Evolutionary conservation across 2,888 invertebrate species (phyloP).

Genomic region (Microplitis manilae): DNA sequence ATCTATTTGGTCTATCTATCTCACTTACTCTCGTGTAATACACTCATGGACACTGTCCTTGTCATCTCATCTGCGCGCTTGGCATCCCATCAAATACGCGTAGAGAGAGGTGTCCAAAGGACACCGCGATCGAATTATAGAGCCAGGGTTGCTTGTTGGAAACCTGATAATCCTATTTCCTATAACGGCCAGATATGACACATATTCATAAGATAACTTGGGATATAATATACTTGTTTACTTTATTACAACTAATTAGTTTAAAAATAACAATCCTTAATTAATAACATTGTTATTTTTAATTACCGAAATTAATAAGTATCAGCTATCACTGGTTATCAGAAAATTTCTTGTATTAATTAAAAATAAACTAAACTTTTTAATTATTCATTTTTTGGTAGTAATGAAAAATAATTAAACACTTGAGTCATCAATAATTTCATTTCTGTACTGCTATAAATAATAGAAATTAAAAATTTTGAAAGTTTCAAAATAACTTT

Average conservation of each 20-base stretch:
- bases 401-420: no score
- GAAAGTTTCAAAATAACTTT: no score
- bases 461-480: no score
- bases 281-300: not conserved
- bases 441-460: no score
- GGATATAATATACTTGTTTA: slow-evolving; percentile 2
- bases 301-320: no score
- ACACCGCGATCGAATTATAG: not conserved
- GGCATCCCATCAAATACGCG: slow-evolving; percentile 23
- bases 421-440: no score
- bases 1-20: slow-evolving; percentile 34
- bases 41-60: slow-evolving; percentile 13
- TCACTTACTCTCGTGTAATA: not conserved
- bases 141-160: not conserved
- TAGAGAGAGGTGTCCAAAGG: slow-evolving; percentile 29
- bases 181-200: slow-evolving; percentile 37
- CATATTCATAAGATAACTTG: slow-evolving; percentile 18
- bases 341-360: no score
- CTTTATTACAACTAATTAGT: not conserved
- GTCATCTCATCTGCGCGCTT: slow-evolving; percentile 8
- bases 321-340: no score
- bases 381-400: no score
- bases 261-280: not conserved
- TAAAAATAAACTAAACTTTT: no score
- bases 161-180: slow-evolving; percentile 42